phyloP scores from a whole-genome alignment of 2,113 vertebrate species.

The Hippocampus zosterae region DNA sequence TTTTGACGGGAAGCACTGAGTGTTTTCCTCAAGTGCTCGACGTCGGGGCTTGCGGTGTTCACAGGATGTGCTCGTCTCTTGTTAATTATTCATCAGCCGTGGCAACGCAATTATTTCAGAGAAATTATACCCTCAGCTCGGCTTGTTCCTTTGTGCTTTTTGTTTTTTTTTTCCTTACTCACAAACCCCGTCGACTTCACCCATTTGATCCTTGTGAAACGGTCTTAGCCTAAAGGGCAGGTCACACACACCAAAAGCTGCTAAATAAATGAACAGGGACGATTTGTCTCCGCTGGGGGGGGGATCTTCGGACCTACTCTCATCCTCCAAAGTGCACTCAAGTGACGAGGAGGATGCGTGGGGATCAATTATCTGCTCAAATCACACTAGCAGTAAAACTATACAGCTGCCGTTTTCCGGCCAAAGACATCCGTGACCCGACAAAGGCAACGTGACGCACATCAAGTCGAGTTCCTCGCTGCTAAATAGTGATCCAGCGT shows the following conservation, averaged over 20 bases:
- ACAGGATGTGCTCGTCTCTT: constrained; percentile 4
- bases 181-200: constrained; percentile 15
- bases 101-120: not conserved
- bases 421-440: constrained; percentile 1
- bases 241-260: constrained; percentile 42
- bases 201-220: constrained; percentile 20
- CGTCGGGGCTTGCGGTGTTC: constrained; percentile 17
- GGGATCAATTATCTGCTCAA: constrained; percentile 68
- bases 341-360: constrained; percentile 48
- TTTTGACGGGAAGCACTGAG: constrained; percentile 41
- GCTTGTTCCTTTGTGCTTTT: not conserved
- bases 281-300: constrained; percentile 50
- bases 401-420: constrained; percentile 43
- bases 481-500: not conserved
- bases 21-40: constrained; percentile 41
- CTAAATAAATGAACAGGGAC: constrained; percentile 73
- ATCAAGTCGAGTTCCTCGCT: too few relatives aligned
- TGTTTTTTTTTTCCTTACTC: not conserved
- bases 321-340: constrained; percentile 65
- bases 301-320: constrained; percentile 54
- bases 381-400: constrained; percentile 63
- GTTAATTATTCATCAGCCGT: not conserved
- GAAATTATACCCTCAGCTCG: not conserved
- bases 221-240: constrained; percentile 32
- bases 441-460: not conserved